Conservation (phyloP, 2,888 invertebrate genomes). For the Bombyx huttoni region DNA sequence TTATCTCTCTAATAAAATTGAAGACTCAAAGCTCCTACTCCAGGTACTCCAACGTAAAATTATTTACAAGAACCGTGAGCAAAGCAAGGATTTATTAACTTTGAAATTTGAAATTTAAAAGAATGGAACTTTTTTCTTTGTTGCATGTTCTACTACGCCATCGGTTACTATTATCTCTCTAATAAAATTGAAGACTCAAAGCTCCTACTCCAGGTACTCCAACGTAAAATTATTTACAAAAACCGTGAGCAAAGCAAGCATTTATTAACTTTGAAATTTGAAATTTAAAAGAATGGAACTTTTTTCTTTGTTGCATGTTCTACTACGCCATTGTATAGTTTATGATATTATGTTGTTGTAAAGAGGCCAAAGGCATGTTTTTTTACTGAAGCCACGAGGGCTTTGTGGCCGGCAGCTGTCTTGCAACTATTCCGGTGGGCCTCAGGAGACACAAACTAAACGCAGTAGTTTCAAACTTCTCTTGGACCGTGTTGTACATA, state of each 20-base stretch:
- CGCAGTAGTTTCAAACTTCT: no score
- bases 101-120: background rate
- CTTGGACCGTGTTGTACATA: no score
- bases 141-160: no score
- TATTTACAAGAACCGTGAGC: background rate
- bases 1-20: constrained; percentile 1
- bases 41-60: background rate
- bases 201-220: background rate
- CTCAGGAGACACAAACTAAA: no score
- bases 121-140: background rate
- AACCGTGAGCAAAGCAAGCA: background rate
- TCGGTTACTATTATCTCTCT: background rate
- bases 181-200: constrained; percentile 1
- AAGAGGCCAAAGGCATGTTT: no score
- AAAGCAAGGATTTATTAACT: background rate
- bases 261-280: background rate
- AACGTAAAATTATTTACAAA: background rate
- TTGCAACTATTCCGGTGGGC: no score
- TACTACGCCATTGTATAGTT: no score
- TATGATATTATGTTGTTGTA: no score
- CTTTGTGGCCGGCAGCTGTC: no score
- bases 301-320: no score
- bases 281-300: background rate
- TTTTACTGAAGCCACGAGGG: no score
- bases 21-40: background rate